phyloP scores from a whole-genome alignment of 2,113 vertebrate genomes.

The Uropsilus gracilis region DNA sequence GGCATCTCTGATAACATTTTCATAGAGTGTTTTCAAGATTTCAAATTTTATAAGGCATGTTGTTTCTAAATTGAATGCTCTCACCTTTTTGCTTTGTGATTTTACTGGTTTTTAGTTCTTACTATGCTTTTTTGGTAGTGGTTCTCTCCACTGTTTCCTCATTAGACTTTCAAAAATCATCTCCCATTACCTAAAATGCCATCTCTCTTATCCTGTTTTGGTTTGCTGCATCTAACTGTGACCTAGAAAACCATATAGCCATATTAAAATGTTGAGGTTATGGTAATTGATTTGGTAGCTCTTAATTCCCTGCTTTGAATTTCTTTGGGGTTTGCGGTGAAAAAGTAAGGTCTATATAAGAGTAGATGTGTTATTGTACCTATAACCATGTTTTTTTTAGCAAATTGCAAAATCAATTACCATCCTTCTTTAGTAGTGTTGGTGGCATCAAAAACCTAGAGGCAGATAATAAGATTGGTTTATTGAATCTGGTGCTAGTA shows the following conservation, averaged over 20 bases:
- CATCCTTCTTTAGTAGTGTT: constrained; percentile 91
- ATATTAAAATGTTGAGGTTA: background rate
- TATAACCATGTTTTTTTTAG: constrained; percentile 92
- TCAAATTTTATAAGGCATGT: constrained; percentile 29
- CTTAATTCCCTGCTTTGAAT: background rate
- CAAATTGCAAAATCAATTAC: constrained; percentile 89
- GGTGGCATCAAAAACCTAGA: constrained; percentile 94
- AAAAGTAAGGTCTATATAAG: constrained; percentile 17
- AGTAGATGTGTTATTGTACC: constrained; percentile 77
- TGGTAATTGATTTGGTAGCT: background rate
- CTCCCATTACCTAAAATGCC: background rate
- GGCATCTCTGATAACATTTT: constrained; percentile 29
- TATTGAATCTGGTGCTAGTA: background rate
- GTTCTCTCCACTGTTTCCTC: background rate
- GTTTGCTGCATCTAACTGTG: constrained; percentile 15
- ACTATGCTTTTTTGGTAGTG: background rate
- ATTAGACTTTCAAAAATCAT: constrained; percentile 7
- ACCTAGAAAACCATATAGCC: background rate
- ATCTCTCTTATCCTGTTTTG: background rate
- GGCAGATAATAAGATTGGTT: background rate
- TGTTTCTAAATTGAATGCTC: constrained; percentile 23
- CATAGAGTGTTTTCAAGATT: background rate
- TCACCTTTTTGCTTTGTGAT: background rate
- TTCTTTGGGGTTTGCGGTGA: background rate
- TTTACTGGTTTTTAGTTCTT: background rate